A percentile compares a stretch with the other conserved stretches of the same genome.
These are phyloP conservation scores for Crambe crambe DNA, from an alignment of 37 sponge, comb jelly and placozoan species.

Conservation along the genomic window DNA sequence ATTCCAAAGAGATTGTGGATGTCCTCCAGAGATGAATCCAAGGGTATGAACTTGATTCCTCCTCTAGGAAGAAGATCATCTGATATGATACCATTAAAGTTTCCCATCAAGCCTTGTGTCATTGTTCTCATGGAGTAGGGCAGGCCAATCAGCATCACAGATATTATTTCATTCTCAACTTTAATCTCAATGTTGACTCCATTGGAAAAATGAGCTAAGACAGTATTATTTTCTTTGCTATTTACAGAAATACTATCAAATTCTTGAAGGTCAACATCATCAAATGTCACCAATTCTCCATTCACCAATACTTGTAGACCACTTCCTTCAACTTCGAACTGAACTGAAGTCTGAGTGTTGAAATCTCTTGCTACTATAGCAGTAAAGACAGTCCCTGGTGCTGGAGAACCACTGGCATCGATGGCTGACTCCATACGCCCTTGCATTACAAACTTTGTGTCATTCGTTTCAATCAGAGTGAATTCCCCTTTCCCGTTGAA, in stretches of 20 bases:
- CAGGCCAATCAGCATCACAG: constrained; percentile 28
- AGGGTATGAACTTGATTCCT: constrained; percentile 9
- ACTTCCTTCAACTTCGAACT: constrained; percentile 34
- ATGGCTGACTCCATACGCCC: constrained; percentile 19
- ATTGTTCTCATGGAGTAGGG: constrained; percentile 7
- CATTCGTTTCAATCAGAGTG: constrained; percentile 43
- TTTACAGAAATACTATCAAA: constrained; percentile 34
- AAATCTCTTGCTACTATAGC: constrained; percentile 34
- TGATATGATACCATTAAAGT: constrained; percentile 54
- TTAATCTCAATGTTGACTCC: constrained; percentile 35
- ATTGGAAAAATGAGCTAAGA: constrained; percentile 32
- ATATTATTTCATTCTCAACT: constrained; percentile 35
- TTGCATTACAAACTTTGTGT: constrained; percentile 36
- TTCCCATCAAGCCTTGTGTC: constrained; percentile 65
- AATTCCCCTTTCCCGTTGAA: constrained; percentile 83
- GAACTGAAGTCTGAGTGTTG: constrained; percentile 33
- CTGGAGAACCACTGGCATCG: background rate
- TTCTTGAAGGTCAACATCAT: constrained; percentile 29
- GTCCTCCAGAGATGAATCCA: constrained; percentile 18
- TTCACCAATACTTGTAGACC: constrained; percentile 22
- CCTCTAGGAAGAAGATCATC: constrained; percentile 61
- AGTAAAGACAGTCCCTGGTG: constrained; percentile 40
- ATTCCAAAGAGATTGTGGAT: constrained; percentile 57
- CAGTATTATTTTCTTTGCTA: constrained; percentile 19
- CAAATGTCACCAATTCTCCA: constrained; percentile 43